Evolutionary conservation across 2,888 invertebrate species (phyloP), one percentile per base, ranked within the genome.

Genomic region (Aplocera efformata): DNA sequence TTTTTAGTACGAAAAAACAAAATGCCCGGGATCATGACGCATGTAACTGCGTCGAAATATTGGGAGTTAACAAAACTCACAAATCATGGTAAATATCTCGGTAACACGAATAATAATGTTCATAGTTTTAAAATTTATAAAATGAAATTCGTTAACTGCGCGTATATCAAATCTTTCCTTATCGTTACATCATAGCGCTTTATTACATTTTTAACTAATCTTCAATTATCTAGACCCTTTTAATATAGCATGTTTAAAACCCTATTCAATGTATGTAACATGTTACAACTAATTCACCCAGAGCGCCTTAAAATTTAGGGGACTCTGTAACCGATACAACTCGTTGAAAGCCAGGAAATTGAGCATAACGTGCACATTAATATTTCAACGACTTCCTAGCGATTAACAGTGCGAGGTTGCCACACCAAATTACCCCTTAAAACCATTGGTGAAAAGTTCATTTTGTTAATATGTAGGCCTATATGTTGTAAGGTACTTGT

Each of bases 341-440:
- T 72, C 72, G 77, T 74, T 76, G 79, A 80, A 78, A 79, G 78
- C 77, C 79, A 79, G 83, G 83, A 85, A 84, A 84, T 84, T 85
- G 84, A 77, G 82, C 83, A 82, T 82, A 81, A 82, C 80, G 74
- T 65, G 61, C 66, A 73, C 72, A 78, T 85, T 82, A 84, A 84
- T 83, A 83, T 83, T 85, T 83, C 74, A 83, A 78, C 77, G 74
- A 79, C 78, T 78, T 79, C 79, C 79, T 74, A 73, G 58, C 75
- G 76, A 79, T 81, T 79, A 79, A 70, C 70, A 58, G 55, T 49
- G 58, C 52, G 48, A 40, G 53, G 45, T 48, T 25, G 27, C 40
- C 42, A 37, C 33, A 31, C 44, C 17, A 69, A 51, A 49, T 42
- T 50, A 23, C 11, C 47, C 57, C 51, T 54, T 75, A 62, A 27